phyloP scores from a whole-genome alignment of 2,113 vertebrate genomes.

The Circaetus gallicus region DNA sequence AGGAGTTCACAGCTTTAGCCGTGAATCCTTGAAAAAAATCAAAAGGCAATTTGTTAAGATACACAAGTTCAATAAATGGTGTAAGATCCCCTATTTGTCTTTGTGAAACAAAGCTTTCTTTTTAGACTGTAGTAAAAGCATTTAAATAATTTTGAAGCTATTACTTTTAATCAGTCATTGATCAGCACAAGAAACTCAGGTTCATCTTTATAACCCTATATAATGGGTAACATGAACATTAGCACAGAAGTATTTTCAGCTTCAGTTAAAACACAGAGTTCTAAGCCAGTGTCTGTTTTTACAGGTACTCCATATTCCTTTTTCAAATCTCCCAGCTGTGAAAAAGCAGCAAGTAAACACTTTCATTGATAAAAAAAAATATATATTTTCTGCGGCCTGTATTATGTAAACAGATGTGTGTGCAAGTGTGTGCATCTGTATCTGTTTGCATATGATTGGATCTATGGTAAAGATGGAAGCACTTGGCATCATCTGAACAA shows the following conservation, averaged over 20 bases:
- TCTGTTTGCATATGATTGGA: neutral
- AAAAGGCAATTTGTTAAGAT: neutral
- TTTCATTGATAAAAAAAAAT: neutral
- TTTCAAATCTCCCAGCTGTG: neutral
- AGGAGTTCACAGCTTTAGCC: neutral
- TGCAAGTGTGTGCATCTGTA: neutral
- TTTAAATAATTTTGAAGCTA: neutral
- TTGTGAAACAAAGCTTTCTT: neutral
- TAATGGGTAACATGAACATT: neutral
- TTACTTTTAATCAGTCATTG: neutral
- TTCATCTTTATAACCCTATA: neutral
- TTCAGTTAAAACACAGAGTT: neutral
- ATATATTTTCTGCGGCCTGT: neutral
- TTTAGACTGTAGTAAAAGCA: neutral
- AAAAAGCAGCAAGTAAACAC: neutral
- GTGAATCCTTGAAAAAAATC: neutral
- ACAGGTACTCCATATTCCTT: neutral
- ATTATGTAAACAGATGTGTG: neutral
- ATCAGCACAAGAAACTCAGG: neutral
- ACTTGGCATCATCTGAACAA: neutral
- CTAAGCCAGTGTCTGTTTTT: neutral
- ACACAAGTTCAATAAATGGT: neutral
- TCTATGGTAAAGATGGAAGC: neutral
- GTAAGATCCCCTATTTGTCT: neutral
- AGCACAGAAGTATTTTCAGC: neutral